A percentile compares a stretch with the other conserved stretches of the same genome.
phyloP scores from a whole-genome alignment of 2,888 invertebrate species.

The Agrochola lychnidis region DNA sequence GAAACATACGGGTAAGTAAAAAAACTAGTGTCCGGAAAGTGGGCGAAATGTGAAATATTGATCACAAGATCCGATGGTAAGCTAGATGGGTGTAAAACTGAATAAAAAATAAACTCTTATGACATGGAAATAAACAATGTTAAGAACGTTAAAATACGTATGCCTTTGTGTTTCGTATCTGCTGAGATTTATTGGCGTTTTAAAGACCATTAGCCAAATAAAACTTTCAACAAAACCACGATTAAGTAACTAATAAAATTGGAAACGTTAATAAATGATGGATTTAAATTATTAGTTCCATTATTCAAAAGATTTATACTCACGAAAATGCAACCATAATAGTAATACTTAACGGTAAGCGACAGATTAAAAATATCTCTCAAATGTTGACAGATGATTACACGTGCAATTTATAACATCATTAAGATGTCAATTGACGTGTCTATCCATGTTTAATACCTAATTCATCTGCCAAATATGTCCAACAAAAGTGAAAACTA shows the following conservation, averaged over 20 bases:
- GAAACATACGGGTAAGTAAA: neutral
- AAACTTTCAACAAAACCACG: constrained; percentile 24
- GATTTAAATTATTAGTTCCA: neutral
- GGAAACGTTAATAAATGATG: neutral
- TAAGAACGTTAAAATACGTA: constrained; percentile 16
- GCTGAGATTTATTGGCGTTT: constrained; percentile 31
- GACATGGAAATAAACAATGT: constrained; percentile 33
- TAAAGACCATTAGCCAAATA: constrained; percentile 32
- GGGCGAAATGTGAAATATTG: neutral
- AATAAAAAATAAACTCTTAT: constrained; percentile 24
- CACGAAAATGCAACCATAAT: neutral
- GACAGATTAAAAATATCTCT: constrained; percentile 30
- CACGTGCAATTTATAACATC: constrained; percentile 37
- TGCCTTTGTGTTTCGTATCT: constrained; percentile 17
- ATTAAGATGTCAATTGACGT: constrained; percentile 25
- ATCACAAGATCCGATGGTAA: constrained; percentile 1
- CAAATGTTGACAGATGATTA: constrained; percentile 23
- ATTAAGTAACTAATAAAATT: constrained; percentile 26
- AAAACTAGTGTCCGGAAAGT: neutral
- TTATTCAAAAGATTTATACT: constrained; percentile 1
- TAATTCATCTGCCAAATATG: constrained; percentile 45
- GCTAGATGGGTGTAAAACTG: neutral
- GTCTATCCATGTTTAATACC: constrained; percentile 6
- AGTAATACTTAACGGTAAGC: neutral
- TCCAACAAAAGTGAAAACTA: constrained; percentile 43